Conservation (phyloP, 2,113 vertebrate genomes). For the Erpornis zantholeuca region DNA sequence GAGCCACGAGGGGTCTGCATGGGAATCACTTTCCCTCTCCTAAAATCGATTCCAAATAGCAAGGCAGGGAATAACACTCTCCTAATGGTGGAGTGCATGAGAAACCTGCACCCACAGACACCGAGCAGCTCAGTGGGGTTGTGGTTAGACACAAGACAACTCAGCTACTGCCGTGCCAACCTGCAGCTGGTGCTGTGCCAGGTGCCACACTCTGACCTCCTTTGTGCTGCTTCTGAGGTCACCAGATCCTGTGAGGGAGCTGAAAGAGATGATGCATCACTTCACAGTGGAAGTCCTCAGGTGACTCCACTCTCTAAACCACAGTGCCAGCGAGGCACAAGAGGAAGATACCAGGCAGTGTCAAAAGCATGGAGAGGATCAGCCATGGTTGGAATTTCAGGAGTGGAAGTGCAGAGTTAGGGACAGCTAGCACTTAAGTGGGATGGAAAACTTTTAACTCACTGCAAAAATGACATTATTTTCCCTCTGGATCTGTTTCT, state of each 20-base stretch:
- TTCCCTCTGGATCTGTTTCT: not conserved
- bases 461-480: not conserved
- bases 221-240: not conserved
- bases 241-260: not conserved
- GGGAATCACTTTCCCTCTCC: not conserved
- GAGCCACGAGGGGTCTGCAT: not conserved
- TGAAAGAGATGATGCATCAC: not conserved
- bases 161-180: not conserved
- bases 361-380: fast-evolving
- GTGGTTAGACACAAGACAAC: not conserved
- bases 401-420: not conserved
- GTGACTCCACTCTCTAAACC: not conserved
- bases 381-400: not conserved
- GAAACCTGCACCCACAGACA: not conserved
- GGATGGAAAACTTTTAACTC: not conserved
- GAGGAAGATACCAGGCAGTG: not conserved
- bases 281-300: not conserved
- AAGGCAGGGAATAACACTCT: not conserved
- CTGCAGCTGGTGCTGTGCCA: not conserved
- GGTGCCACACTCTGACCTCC: not conserved
- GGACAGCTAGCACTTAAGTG: not conserved
- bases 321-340: fast-evolving
- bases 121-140: fast-evolving
- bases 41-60: not conserved
- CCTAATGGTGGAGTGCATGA: fast-evolving